A percentile compares a stretch with the other conserved stretches of the same genome.
These are phyloP conservation scores for Tipula helvola DNA, from an alignment of 2,888 invertebrate genomes.

Conservation along the genomic window DNA sequence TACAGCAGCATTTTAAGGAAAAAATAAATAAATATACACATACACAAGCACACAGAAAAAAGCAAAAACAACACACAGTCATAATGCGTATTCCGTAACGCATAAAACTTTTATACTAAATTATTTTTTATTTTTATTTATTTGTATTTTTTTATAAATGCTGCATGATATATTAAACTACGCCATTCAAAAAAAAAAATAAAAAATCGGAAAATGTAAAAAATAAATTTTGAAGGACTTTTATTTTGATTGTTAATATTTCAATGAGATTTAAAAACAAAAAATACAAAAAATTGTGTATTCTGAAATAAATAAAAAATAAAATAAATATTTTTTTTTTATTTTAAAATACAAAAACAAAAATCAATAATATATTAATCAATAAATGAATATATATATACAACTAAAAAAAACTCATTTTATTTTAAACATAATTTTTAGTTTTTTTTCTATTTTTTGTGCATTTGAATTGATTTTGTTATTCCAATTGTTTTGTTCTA, in stretches of 20 bases:
- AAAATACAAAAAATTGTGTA: not conserved
- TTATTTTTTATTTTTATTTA: not conserved
- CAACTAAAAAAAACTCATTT: not conserved
- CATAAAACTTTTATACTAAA: not conserved
- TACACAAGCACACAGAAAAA: not conserved
- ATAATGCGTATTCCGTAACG: not conserved
- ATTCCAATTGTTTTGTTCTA: not conserved
- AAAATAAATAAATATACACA: not conserved
- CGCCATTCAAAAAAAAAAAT: not conserved
- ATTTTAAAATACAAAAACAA: not conserved
- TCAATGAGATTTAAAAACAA: constrained; percentile 4
- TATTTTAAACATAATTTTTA: not conserved
- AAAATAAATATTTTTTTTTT: not conserved
- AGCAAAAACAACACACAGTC: not conserved
- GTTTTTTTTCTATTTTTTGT: not conserved
- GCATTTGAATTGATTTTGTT: not conserved
- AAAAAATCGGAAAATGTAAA: not conserved
- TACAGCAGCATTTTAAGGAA: constrained; percentile 4
- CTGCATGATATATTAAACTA: not conserved
- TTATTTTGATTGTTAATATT: constrained; percentile 4
- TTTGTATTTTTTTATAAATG: not conserved
- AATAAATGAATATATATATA: not conserved
- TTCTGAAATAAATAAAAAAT: not conserved
- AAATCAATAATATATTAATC: not conserved
- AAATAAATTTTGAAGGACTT: not conserved